Base-by-base conservation (phyloP, 37 sponge, comb jelly and placozoan species). In the Bolinopsis microptera region DNA sequence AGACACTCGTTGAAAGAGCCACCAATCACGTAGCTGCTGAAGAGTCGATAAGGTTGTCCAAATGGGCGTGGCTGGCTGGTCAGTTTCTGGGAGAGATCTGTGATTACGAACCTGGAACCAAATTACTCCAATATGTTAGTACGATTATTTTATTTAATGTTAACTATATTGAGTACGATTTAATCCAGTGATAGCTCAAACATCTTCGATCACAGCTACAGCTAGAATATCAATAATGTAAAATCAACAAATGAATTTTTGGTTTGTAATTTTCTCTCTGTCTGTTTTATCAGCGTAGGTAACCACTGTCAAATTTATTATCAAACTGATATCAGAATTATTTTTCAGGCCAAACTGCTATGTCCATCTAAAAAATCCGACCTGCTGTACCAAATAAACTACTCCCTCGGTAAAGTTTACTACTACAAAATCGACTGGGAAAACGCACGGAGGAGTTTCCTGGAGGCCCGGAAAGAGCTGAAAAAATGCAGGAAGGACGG, bases 371-470 rank as follows among this genome's bases (percentile, higher is more conserved):
- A 26, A 34, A 28, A 86, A 26, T 23, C n/a, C 21, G 61, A 39
- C 41, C 90, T 86, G 21, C 61, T 86, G 25, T 86, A 86, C 61
- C 90, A 86, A 24, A 86, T 86, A 40, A 86, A 41, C 48, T 86
- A 41, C 90, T 86, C 90, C n/a, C 90, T 86, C 30, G 90, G 90
- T 26, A 86, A 86, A 26, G 90, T 86, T 24, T 86, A 86, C 90
- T 86, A 86, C 61, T 86, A 86, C 90, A 86, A 86, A 25, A 38
- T 86, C 3, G 90, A 86, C 28, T 86, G 90, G 90, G 36, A 86
- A 41, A 38, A 86, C 26, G 90, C 90, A 40, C 41, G 90, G 48
- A 33, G 36, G 9, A 86, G 90, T 23, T 86, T 86, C 90, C 24
- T n/a, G n/a, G 90, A 86, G 27, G 90, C 90, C 30, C 32, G 34